These are phyloP conservation scores for Idaea biselata DNA, from an alignment of 2,888 invertebrate genomes.

Conservation along the genomic window DNA sequence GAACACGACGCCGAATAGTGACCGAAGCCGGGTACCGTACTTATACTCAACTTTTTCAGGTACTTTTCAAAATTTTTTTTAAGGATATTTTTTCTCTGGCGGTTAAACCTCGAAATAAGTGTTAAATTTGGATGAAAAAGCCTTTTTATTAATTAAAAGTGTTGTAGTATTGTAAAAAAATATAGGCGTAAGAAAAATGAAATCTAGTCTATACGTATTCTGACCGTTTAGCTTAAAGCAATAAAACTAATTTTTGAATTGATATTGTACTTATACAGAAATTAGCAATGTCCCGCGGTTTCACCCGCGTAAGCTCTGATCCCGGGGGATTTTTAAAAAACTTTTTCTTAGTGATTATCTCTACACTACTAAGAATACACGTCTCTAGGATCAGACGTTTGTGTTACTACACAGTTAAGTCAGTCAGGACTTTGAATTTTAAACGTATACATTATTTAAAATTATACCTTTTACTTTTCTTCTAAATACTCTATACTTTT, in stretches of 20 bases:
- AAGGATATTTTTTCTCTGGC: background rate
- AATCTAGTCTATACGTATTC: background rate
- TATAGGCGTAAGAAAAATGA: background rate
- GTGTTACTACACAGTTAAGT: no score
- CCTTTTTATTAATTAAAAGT: no score
- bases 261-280: background rate
- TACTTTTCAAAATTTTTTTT: background rate
- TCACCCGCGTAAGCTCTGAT: no score
- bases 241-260: background rate
- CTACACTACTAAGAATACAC: no score
- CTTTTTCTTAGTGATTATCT: background rate
- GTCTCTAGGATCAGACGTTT: no score
- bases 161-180: background rate
- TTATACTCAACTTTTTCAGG: background rate
- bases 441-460: background rate
- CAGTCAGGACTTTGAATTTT: background rate
- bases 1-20: constrained; percentile 78
- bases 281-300: no score
- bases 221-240: background rate
- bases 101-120: no score
- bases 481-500: background rate
- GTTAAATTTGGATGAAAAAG: no score
- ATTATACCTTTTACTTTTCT: background rate
- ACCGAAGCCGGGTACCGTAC: background rate
- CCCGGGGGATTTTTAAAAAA: no score